Evolutionary conservation across 2,797 vertebrate genomes (phyloP).

Genomic region (Fratercula arctica): DNA sequence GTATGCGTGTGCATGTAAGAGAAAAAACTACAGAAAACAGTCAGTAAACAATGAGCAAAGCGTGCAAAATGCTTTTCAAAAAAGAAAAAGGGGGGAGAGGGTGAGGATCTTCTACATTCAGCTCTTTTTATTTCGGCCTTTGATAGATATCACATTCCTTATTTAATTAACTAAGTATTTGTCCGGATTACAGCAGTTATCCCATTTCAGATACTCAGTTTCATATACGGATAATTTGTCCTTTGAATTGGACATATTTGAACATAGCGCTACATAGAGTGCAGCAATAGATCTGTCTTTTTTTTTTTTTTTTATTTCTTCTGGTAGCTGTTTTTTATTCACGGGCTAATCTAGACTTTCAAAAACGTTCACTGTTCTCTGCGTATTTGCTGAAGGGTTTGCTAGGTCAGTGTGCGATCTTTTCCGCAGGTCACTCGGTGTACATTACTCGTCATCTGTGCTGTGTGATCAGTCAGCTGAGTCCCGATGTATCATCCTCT

Average conservation of each 20-base stretch:
- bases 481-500: neutral
- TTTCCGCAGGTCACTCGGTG: neutral
- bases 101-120: neutral
- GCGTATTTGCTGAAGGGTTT: neutral
- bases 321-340: neutral
- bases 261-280: neutral
- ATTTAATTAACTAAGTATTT: constrained; percentile 10
- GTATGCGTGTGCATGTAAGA: fast-evolving
- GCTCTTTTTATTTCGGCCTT: neutral
- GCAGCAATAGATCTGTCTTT: neutral
- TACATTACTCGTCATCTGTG: neutral
- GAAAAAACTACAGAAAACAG: neutral
- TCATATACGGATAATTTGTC: neutral
- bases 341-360: neutral
- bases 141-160: neutral
- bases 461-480: constrained; percentile 7
- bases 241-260: neutral
- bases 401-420: neutral
- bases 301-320: neutral
- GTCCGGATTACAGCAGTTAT: neutral
- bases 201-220: neutral
- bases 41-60: neutral
- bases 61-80: neutral
- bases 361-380: neutral
- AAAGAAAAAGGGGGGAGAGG: neutral